phyloP scores from a whole-genome alignment of 2,797 vertebrate genomes.

The Heterohyrax brucei region DNA sequence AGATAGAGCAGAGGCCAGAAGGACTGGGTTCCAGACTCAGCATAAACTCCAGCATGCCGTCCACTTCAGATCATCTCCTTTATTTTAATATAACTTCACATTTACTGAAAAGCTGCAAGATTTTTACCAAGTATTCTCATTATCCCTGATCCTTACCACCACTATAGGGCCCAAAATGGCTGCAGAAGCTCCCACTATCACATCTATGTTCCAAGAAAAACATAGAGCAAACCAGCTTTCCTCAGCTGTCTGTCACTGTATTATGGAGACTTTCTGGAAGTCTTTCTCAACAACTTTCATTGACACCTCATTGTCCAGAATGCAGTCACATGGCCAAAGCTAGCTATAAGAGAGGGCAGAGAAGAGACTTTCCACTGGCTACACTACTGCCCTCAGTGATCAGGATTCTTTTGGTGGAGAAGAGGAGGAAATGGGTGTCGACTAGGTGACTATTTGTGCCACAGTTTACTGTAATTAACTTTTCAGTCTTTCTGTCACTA shows the following conservation, averaged over 20 bases:
- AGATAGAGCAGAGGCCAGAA: neutral
- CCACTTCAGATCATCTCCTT: neutral
- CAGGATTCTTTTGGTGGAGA: neutral
- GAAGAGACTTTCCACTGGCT: neutral
- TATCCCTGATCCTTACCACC: neutral
- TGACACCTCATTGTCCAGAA: neutral
- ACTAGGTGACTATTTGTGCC: neutral
- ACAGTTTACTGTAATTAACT: neutral
- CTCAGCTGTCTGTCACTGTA: neutral
- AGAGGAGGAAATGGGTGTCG: neutral
- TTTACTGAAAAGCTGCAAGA: constrained; percentile 16
- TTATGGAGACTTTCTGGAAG: neutral
- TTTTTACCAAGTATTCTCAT: neutral
- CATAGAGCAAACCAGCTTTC: neutral
- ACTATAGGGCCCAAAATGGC: neutral
- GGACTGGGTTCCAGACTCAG: neutral
- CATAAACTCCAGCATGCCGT: no score
- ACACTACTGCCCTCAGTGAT: neutral
- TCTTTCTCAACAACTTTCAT: neutral
- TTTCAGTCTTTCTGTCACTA: neutral
- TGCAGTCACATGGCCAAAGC: neutral
- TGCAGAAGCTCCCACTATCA: neutral
- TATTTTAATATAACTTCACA: constrained; percentile 1
- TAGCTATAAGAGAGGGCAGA: neutral
- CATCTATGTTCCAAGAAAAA: neutral